A percentile compares a stretch with the other conserved stretches of the same genome.
phyloP scores from a whole-genome alignment of 2,888 invertebrate genomes.

The Embidobia sp. region DNA sequence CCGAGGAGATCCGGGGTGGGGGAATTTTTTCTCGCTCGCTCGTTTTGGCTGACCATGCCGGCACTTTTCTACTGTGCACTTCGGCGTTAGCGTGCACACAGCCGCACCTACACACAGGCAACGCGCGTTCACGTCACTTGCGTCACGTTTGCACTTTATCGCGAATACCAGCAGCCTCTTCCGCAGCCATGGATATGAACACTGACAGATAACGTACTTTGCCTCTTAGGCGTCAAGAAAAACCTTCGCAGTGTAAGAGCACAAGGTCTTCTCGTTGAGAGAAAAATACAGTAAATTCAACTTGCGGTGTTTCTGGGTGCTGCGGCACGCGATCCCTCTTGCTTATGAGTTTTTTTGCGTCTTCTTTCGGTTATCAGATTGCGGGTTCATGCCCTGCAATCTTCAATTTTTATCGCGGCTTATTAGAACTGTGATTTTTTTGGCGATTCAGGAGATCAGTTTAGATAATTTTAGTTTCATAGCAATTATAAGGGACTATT shows the following conservation, averaged over 20 bases:
- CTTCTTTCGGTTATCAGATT: slow-evolving; percentile 8
- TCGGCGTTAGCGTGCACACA: background rate
- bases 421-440: no score
- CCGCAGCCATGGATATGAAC: slow-evolving; percentile 56
- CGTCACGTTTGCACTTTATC: slow-evolving; percentile 64
- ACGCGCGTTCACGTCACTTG: slow-evolving; percentile 55
- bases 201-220: slow-evolving; percentile 61
- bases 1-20: slow-evolving; percentile 13
- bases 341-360: background rate
- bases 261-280: slow-evolving; percentile 40
- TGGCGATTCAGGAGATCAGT: no score
- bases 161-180: slow-evolving; percentile 62
- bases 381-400: background rate
- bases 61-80: slow-evolving; percentile 58
- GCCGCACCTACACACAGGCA: slow-evolving; percentile 21
- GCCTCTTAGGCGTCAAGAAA: slow-evolving; percentile 55
- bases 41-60: slow-evolving; percentile 59
- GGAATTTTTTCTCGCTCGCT: slow-evolving; percentile 20
- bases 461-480: no score
- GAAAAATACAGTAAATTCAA: slow-evolving; percentile 47
- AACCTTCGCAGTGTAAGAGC: slow-evolving; percentile 42
- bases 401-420: no score
- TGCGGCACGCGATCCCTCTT: background rate
- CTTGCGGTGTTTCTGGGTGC: slow-evolving; percentile 23
- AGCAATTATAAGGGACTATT: no score